These are phyloP conservation scores for Ectropis grisescens DNA, from an alignment of 1,140 invertebrate species.

Conservation along the genomic window DNA sequence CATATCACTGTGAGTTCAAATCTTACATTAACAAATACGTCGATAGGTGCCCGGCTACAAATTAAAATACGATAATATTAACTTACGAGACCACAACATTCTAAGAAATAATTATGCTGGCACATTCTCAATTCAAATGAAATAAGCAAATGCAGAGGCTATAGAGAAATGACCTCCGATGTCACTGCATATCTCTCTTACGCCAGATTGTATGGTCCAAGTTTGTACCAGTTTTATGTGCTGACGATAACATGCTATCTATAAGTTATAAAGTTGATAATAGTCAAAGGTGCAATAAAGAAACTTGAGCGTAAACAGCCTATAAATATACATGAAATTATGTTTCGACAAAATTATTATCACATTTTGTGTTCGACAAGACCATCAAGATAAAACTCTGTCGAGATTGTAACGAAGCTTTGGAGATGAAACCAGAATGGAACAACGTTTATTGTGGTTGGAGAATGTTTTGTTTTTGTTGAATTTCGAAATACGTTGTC, in stretches of 20 bases:
- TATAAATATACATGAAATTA: slow-evolving; percentile 23
- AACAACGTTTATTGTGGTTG: no score
- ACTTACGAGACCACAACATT: no score
- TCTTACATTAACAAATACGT: no score
- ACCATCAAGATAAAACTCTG: slow-evolving; percentile 14
- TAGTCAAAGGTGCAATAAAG: slow-evolving; percentile 35
- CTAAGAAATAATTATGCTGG: no score
- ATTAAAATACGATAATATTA: no score
- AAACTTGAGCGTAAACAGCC: slow-evolving; percentile 28
- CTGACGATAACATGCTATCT: slow-evolving; percentile 42
- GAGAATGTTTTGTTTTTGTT: slow-evolving; percentile 2
- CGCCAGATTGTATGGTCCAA: slow-evolving; percentile 19
- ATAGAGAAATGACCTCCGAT: slow-evolving; percentile 14
- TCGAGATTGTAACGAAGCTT: slow-evolving; percentile 4
- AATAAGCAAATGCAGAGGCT: no score
- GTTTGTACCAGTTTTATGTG: slow-evolving; percentile 56
- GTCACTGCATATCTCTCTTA: slow-evolving; percentile 19
- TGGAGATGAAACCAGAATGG: slow-evolving; percentile 4
- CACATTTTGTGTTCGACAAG: slow-evolving; percentile 15
- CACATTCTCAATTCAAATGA: no score
- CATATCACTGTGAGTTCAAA: no score
- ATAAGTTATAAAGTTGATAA: slow-evolving; percentile 56
- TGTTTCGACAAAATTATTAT: slow-evolving; percentile 17
- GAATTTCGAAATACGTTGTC: no score
- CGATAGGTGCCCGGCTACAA: no score